Percentiles rank a stretch among this genome's conserved stretches.
Evolutionary conservation across 2,797 vertebrate species (phyloP).

Genomic region (Trichosurus vulpecula): DNA sequence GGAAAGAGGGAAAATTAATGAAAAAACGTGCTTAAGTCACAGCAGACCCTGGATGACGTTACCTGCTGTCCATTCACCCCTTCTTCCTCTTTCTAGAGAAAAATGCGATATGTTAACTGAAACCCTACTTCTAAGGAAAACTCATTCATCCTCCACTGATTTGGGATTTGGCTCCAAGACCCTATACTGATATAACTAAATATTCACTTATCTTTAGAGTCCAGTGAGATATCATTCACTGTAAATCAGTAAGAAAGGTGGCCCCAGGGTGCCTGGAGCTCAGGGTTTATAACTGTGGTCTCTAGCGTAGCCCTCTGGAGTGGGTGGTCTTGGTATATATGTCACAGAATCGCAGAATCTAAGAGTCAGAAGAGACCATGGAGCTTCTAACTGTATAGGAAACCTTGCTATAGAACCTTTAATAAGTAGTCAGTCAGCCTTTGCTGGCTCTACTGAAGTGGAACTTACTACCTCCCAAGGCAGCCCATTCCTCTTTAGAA

Average conservation of each 20-base stretch:
- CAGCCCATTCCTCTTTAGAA: neutral
- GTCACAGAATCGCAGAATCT: neutral
- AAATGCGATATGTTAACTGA: neutral
- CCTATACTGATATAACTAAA: neutral
- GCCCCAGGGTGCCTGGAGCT: neutral
- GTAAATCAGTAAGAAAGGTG: neutral
- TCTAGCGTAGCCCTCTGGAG: neutral
- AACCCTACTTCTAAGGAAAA: neutral
- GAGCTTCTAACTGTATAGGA: neutral
- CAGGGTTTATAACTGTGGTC: neutral
- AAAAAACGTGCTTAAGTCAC: neutral
- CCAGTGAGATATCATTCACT: neutral
- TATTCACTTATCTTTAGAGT: neutral
- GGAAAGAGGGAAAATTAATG: slow-evolving; percentile 48
- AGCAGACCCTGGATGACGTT: neutral
- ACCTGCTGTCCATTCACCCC: neutral
- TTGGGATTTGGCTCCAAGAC: neutral
- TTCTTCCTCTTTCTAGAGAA: neutral
- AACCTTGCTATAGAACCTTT: neutral
- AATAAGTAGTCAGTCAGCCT: neutral
- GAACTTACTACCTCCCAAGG: neutral
- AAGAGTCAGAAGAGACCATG: neutral
- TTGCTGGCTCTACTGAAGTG: neutral
- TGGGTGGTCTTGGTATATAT: neutral
- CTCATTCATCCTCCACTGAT: neutral